Base-by-base conservation (phyloP, 2,113 vertebrate genomes). In the Urocynchramus pylzowi region DNA sequence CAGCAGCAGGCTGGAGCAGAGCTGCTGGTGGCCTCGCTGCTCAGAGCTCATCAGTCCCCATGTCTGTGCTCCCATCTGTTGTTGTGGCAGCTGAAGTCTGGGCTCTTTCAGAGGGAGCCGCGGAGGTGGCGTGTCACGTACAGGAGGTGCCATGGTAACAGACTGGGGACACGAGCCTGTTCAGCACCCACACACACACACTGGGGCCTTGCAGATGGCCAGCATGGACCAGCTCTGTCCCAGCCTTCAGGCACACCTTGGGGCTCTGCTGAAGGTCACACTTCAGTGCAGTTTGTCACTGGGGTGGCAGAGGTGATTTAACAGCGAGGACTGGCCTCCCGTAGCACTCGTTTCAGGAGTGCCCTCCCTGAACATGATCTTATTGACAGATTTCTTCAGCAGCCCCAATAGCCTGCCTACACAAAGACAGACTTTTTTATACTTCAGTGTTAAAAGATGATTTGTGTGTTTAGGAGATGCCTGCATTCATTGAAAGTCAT, bases 401-500 rank as follows among this genome's bases (percentile, higher is more conserved):
- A 81, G 44, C 33, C 49, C 90, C 53, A 49, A 3, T 28, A 79
- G n/a, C 31, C 68, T 94, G 86, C 92, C 93, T 69, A 28, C 61
- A 90, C 75, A 87, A 89, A 92, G 63, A 44, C 54, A 57, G 37
- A 4, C 27, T 79, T 81, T 92, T 94, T 87, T 84, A 96, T 60
- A 74, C 83, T 65, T 61, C 4, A 50, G 78, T 53, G n/a, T 67
- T 85, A 93, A 97, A 96, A 95, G 89, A 95, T 77, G 74, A 97
- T 97, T 94, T 95, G 81, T 93, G 60, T 81, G 71, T 95, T 92
- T 95, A 86, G 73, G 63, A 96, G 95, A 80, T 75, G 30, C 31
- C 16, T 37, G 78, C 65, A 85, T 97, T 95, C 78, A 42, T 65
- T 97, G 95, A 94, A 85, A 97, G 89, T 63, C 57, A 93, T 75